Evolutionary conservation across 2,888 invertebrate species (phyloP), one percentile per base, ranked within the genome.

Genomic region (Athalia circularis): DNA sequence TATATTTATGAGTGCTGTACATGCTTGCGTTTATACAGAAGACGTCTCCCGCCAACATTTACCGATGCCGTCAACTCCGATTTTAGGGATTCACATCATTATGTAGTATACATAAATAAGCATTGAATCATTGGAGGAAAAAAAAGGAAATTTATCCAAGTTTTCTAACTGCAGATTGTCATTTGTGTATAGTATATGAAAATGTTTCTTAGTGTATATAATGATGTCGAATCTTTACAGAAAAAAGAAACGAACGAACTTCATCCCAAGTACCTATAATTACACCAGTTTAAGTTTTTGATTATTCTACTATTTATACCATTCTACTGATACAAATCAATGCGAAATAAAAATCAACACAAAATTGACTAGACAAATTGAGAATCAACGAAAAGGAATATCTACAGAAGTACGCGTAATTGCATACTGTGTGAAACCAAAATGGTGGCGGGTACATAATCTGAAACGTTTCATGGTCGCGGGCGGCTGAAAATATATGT

Each of bases 401-500:
- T 54, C n/a, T 11, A 62, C 8, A 13, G 64, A 43, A 65, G 9
- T 13, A 54, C 6, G 54, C n/a, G 54, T 54, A 54, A 11, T 54
- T n/a, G 4, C 11, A n/a, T 54, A 54, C 54, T 54, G n/a, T 59
- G 57, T 43, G 11, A 52, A 59, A 72, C 72, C 47, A 72, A 72
- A 72, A 57, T 72, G 57, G 72, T 72, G 72, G 72, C 9, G 29
- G 29, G 29, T 72, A 59, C 8, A n/a, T 52, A 47, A 72, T 72
- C n/a, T 47, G 57, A 72, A 72, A 72, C 59, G 59, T 47, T 72
- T 57, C 59, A 72, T 43, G 47, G 47, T 47, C 72, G 45, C 64
- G 9, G 45, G 72, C 52, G 47, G 72, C 45, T 54, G 50, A 11
- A 68, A 68, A 68, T 68, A 13, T 68, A 9, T 65, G 65, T 7